phyloP scores from a whole-genome alignment of 2,888 invertebrate species.

The Drosophila falleni region DNA sequence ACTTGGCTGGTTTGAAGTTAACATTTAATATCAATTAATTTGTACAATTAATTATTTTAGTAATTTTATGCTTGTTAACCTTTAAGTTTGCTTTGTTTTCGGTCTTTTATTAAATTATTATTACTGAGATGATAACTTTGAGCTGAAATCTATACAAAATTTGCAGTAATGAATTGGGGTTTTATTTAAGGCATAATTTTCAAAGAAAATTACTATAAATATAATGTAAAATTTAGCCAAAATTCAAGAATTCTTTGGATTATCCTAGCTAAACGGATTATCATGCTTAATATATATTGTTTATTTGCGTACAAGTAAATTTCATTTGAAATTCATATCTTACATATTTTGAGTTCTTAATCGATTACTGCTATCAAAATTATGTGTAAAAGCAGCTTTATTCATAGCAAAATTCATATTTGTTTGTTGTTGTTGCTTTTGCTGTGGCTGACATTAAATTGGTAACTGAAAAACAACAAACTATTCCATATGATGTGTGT shows the following conservation, averaged over 20 bases:
- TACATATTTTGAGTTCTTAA: not conserved
- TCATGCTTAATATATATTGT: too few relatives aligned
- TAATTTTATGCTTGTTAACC: not conserved
- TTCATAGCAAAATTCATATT: constrained; percentile 7
- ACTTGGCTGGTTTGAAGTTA: not conserved
- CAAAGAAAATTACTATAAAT: too few relatives aligned
- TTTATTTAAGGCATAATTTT: too few relatives aligned
- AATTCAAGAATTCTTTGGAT: not conserved
- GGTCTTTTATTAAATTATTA: too few relatives aligned
- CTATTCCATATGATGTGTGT: constrained; percentile 64
- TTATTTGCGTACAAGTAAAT: too few relatives aligned
- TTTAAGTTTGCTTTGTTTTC: not conserved
- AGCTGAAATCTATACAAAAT: too few relatives aligned
- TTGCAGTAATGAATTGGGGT: too few relatives aligned
- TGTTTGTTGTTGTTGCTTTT: constrained; percentile 31
- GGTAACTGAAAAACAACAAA: constrained; percentile 50
- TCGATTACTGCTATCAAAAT: constrained; percentile 1
- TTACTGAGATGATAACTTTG: too few relatives aligned
- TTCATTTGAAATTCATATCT: not conserved
- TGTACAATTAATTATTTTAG: not conserved
- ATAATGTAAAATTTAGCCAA: not conserved
- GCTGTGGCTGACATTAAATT: constrained; percentile 46
- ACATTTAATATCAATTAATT: not conserved
- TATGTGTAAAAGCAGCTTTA: not conserved
- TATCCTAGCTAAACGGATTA: not conserved